Percentiles rank a stretch among this genome's conserved stretches.
These are phyloP conservation scores for Xiphorhynchus elegans DNA, from an alignment of 2,113 vertebrate species.

Conservation along the genomic window DNA sequence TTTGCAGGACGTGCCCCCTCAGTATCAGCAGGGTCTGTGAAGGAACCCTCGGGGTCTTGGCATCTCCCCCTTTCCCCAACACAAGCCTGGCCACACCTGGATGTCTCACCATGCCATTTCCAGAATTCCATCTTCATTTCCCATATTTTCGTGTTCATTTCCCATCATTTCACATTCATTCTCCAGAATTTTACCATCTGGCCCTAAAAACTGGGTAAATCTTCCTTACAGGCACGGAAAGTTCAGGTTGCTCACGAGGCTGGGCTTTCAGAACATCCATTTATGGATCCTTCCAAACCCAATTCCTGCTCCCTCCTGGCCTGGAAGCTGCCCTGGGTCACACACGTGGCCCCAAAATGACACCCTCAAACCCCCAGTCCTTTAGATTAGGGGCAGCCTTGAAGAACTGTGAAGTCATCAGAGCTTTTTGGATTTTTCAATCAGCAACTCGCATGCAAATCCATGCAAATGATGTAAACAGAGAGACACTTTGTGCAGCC, in stretches of 20 bases:
- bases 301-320: background rate
- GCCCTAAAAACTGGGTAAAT: background rate
- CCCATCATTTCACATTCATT: background rate
- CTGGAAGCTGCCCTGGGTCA: background rate
- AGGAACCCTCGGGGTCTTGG: background rate
- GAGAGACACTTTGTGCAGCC: background rate
- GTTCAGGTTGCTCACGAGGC: background rate
- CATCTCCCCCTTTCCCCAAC: background rate
- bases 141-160: background rate
- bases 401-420: background rate
- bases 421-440: background rate
- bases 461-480: conserved; percentile 60
- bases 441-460: conserved; percentile 49
- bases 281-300: background rate
- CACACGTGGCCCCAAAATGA: background rate
- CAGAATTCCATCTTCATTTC: background rate
- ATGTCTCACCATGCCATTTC: background rate
- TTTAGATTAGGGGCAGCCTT: background rate
- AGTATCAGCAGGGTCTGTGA: background rate
- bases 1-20: background rate
- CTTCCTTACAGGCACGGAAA: background rate
- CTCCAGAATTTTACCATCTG: background rate
- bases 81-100: fast-evolving
- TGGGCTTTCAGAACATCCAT: background rate
- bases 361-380: background rate